Percentiles rank a stretch among this genome's conserved stretches.
phyloP scores from a whole-genome alignment of 2,888 invertebrate species.

The Epsilonema sp. region DNA sequence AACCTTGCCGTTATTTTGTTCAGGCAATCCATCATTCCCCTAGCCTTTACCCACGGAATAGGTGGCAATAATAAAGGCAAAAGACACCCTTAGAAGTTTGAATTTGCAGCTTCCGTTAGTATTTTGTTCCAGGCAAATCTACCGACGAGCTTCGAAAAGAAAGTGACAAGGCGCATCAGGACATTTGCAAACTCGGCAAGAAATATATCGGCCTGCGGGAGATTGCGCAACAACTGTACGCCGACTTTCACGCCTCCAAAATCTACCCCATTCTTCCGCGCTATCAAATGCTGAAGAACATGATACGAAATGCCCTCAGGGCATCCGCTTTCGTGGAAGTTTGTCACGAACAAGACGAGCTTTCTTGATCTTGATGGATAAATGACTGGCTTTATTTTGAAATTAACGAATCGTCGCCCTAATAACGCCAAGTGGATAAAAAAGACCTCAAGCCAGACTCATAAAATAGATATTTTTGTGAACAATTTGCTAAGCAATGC shows the following conservation, averaged over 20 bases:
- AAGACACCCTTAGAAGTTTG: neutral
- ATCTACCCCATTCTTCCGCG: constrained; percentile 79
- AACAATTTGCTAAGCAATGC: too few species aligned
- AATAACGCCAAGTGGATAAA: too few species aligned
- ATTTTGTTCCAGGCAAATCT: constrained; percentile 52
- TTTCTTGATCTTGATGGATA: too few species aligned
- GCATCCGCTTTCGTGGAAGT: constrained; percentile 94
- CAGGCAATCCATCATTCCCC: too few species aligned
- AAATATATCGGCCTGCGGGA: constrained; percentile 73
- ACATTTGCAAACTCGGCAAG: constrained; percentile 68
- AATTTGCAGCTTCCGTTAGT: neutral
- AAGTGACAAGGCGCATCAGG: constrained; percentile 80
- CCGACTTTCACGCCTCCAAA: constrained; percentile 73
- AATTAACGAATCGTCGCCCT: too few species aligned
- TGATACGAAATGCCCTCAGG: constrained; percentile 86
- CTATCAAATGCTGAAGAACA: constrained; percentile 83
- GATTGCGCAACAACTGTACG: constrained; percentile 66
- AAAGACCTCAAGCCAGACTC: too few species aligned
- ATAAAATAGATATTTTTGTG: too few species aligned
- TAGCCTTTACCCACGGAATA: too few species aligned
- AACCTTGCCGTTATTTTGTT: too few species aligned
- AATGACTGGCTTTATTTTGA: too few species aligned
- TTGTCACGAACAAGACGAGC: constrained; percentile 60
- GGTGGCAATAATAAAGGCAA: too few species aligned
- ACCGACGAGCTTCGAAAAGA: constrained; percentile 75